Evolutionary conservation across 2,797 vertebrate genomes (phyloP), one percentile per base, ranked within the genome.

Genomic region (Adelosebastes latens): DNA sequence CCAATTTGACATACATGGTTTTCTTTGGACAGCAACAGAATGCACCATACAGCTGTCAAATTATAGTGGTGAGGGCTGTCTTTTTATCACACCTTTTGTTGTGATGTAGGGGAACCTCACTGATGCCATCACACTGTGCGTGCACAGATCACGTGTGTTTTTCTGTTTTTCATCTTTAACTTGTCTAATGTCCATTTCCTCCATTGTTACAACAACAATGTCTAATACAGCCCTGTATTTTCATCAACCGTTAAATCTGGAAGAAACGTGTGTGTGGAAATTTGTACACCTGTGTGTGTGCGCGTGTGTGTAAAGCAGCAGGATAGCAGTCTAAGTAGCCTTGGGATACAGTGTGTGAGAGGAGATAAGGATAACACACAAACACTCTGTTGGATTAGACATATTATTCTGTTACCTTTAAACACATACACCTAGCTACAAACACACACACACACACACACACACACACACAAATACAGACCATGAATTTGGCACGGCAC

Each of bases 281-380:
- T 13, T 4, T 68, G 24, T 12, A 5, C 52, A 3, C 60, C 11
- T 42, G 63, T 42, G 62, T 49, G 24, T 46, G 18, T 22, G n/a
- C 12, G 18, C 32, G 55, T 75, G 67, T 80, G 76, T 24, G 18
- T 22, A 6, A 6, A 87, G 73, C 84, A 93, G 86, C 86, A 83
- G 84, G 86, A 80, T 63, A 75, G 73, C 78, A 79, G 77, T 81
- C 72, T 74, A 62, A 80, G 83, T 86, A 84, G 87, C 91, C 90
- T 62, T 60, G 77, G 88, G 89, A 90, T 77, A 83, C 84, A 77
- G 86, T 88, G 81, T 93, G 89, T 84, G 80, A 83, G 81, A 72
- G 60, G 42, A 91, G 88, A 93, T 91, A 91, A 91, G 91, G 53
- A 79, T 75, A 84, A 87, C 83, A 86, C 72, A 87, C 77, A 82